Evolutionary conservation across 2,797 vertebrate species (phyloP), one percentile per base, ranked within the genome.

Genomic region (Ispidina picta): DNA sequence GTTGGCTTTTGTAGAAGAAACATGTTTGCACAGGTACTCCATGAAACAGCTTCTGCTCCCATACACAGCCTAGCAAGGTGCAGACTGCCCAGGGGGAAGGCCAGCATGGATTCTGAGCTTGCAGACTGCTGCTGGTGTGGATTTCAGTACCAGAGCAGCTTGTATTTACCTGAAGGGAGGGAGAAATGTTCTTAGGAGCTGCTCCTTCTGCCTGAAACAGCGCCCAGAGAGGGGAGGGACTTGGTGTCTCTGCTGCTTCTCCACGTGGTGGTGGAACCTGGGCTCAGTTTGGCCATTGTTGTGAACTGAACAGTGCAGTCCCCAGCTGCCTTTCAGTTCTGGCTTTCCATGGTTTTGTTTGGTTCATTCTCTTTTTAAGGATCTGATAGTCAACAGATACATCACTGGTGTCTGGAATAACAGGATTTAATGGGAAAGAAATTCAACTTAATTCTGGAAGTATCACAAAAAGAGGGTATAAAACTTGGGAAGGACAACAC

Each of bases 241-340:
- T 55, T 46, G 33, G 3, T 43, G 12, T 58, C 29, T 26, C 35
- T 35, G 52, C 26, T 91, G 5, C 64, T 54, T 62, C 49, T 37
- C n/a, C 22, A 8, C 10, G 22, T 62, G 0, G 1, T 41, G 8
- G 4, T 33, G 37, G 37, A 31, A 28, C 4, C 1, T 2, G 19
- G 78, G 8, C 28, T 73, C 14, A 4, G 8, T 37, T 56, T 62
- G 69, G 37, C 43, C 11, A 0, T 4, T n/a, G 35, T 10, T 52
- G 22, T 35, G 33, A 29, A 46, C 21, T 56, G 37, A 18, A 19
- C 10, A 37, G 5, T 37, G 66, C 37, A 37, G 12, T 29, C 23
- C 39, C 21, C 43, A 39, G 44, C 28, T 52, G 35, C 55, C 49
- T 55, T 49, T 78, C 18, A 10, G 60, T 60, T 65, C 15, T 3